Base-by-base conservation (phyloP, 2,888 invertebrate genomes). In the Glomeris marginata region DNA sequence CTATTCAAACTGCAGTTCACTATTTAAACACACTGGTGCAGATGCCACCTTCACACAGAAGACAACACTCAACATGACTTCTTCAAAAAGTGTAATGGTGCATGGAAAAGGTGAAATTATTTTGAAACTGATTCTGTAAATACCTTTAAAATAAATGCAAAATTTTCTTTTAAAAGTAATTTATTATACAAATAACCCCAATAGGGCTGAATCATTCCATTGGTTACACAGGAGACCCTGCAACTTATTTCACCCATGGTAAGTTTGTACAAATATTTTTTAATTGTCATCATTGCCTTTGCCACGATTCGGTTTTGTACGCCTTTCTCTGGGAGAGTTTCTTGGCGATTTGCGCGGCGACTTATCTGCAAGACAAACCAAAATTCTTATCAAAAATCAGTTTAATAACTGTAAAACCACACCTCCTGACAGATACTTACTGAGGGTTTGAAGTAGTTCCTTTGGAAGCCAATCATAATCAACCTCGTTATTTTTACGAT, bases 401-500 rank as follows among this genome's bases (percentile, higher is more conserved):
- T n/a, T n/a, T n/a, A n/a, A n/a, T n/a, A n/a, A n/a, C n/a, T n/a
- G n/a, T n/a, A n/a, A n/a, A n/a, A n/a, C n/a, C n/a, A n/a, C n/a
- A n/a, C n/a, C n/a, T n/a, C n/a, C n/a, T n/a, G n/a, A n/a, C n/a
- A n/a, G n/a, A n/a, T 28, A 28, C 28, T 28, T 28, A 28, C 28
- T 28, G 28, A 28, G 3, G 28, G 4, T 28, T 28, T 28, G 28
- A 28, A 28, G 28, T 28, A 28, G 28, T 69, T 91, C 87, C 63
- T 84, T 82, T 38, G 98, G 97, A 63, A 98, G 74, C 98, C 98
- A 98, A 61, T 98, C 95, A 64, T 88, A 95, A 69, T 98, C 97
- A 2, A 99, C 90, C 68, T 91, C 88, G 61, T 83, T 79, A 52
- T 80, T 81, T 62, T 81, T 84, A 53, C 78, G 77, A 1, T 95